Evolutionary conservation across 2,113 vertebrate genomes (phyloP).

Genomic region (Microcebus ravelobensis): DNA sequence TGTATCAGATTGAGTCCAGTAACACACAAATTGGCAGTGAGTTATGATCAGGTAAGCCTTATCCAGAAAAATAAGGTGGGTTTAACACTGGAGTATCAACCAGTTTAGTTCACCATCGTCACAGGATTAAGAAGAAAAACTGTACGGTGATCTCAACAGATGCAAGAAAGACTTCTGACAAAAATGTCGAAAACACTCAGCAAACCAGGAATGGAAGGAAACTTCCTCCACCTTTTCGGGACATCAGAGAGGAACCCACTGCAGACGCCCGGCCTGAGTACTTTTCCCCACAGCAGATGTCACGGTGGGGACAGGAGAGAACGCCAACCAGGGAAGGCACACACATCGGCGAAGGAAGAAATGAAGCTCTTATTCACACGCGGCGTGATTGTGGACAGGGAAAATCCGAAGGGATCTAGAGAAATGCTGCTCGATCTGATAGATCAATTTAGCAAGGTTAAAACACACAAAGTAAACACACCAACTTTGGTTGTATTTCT

Average conservation of each 20-base stretch:
- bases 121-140: neutral
- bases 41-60: neutral
- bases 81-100: neutral
- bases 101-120: neutral
- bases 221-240: too few species aligned
- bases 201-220: neutral
- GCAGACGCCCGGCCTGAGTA: rapidly evolving
- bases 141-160: neutral
- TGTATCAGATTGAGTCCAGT: neutral
- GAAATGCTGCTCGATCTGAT: neutral
- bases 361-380: neutral
- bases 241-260: neutral
- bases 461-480: neutral
- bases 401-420: neutral
- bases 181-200: neutral
- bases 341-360: too few species aligned
- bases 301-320: neutral
- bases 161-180: neutral
- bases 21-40: neutral
- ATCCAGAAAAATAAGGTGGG: neutral
- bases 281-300: neutral
- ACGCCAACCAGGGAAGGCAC: neutral
- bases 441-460: neutral
- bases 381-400: rapidly evolving
- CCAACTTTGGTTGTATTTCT: rapidly evolving